A percentile compares a stretch with the other conserved stretches of the same genome.
These are phyloP conservation scores for Cebidichthys violaceus DNA, from an alignment of 2,113 vertebrate genomes.

Conservation along the genomic window DNA sequence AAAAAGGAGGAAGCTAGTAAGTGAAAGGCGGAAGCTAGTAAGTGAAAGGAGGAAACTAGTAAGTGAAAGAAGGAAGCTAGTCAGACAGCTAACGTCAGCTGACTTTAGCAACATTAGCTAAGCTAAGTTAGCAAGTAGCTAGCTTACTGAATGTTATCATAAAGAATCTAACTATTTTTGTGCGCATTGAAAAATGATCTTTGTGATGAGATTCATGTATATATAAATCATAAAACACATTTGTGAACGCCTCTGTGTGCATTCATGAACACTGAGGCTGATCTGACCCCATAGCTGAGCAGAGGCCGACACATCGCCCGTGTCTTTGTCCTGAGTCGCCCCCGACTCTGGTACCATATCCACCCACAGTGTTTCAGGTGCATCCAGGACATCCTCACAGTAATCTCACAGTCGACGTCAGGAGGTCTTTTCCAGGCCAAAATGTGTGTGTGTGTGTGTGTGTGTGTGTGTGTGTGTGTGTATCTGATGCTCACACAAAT, in stretches of 20 bases:
- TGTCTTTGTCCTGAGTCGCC: slow-evolving; percentile 21
- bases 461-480: slow-evolving; percentile 1
- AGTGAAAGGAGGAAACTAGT: too few species aligned
- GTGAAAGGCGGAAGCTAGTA: too few species aligned
- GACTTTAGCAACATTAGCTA: too few species aligned
- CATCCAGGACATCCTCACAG: slow-evolving; percentile 2
- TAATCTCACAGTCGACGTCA: not conserved
- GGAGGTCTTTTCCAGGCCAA: not conserved
- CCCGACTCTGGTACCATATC: not conserved
- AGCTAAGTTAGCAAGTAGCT: too few species aligned
- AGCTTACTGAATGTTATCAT: too few species aligned
- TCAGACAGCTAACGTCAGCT: too few species aligned
- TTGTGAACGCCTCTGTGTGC: not conserved
- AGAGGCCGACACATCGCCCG: not conserved
- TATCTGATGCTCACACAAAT: slow-evolving; percentile 18
- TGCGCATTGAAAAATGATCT: not conserved
- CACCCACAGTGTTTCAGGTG: slow-evolving; percentile 30
- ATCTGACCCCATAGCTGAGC: not conserved
- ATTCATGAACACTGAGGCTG: not conserved
- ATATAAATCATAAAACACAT: not conserved
- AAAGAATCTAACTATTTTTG: not conserved
- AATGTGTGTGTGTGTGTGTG: slow-evolving; percentile 23
- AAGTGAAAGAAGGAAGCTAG: too few species aligned
- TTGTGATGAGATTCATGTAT: not conserved
- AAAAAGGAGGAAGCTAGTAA: too few species aligned